These are phyloP conservation scores for Cephus rjabovi DNA, from an alignment of 2,888 invertebrate species.

Conservation along the genomic window DNA sequence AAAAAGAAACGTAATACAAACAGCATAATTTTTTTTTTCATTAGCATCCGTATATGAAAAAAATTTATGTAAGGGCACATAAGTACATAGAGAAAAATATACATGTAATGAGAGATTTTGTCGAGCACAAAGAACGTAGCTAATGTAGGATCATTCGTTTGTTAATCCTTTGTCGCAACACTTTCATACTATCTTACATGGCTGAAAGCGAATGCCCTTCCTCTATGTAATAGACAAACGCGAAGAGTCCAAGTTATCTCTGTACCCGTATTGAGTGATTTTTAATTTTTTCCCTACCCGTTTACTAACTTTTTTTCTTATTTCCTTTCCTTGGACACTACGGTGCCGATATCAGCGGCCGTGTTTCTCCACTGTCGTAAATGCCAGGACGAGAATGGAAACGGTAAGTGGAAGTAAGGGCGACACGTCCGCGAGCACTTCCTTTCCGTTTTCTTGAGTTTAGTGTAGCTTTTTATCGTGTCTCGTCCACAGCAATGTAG, in stretches of 20 bases:
- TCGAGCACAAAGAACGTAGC: too few species aligned
- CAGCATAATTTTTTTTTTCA: too few species aligned
- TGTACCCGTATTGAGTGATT: too few species aligned
- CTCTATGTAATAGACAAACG: not conserved
- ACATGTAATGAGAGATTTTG: not conserved
- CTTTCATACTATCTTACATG: not conserved
- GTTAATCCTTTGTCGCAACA: not conserved
- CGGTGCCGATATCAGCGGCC: not conserved
- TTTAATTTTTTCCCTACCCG: not conserved
- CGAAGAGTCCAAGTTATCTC: not conserved
- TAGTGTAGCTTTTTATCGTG: not conserved
- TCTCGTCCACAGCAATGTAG: not conserved
- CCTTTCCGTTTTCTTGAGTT: not conserved
- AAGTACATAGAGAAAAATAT: not conserved
- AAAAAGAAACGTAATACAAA: too few species aligned
- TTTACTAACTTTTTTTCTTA: not conserved
- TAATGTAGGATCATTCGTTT: too few species aligned
- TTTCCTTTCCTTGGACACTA: not conserved
- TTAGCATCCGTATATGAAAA: not conserved
- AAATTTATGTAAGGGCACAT: not conserved
- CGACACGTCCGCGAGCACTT: not conserved
- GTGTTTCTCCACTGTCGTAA: not conserved
- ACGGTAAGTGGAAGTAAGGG: not conserved
- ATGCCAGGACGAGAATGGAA: not conserved
- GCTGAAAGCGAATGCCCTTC: not conserved